Base-by-base conservation (phyloP, 1,140 invertebrate species). In the Hermetia illucens region DNA sequence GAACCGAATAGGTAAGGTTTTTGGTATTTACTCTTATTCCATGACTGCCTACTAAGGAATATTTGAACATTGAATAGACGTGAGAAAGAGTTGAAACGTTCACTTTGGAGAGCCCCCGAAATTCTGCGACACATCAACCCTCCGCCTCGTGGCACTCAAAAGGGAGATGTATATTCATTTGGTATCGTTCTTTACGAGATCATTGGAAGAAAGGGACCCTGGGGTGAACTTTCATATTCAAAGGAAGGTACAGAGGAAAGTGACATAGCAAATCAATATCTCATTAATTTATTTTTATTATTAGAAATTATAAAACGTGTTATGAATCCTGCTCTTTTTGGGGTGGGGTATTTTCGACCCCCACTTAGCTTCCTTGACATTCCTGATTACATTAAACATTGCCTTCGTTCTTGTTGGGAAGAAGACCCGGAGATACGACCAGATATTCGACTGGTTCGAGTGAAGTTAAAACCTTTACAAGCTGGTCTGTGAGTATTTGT, bases 371-470 rank as follows among this genome's bases (percentile, higher is more conserved):
- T 64, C 2, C 51, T 82, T 8, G 65, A 63, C 3, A 66, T 68
- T 0, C 61, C 64, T 2, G 72, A 77, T 5, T 77, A 77, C 22
- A 70, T 83, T 1, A 62, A 74, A 4, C 68, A 62, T 8, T 79
- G 79, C 38, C 73, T 89, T 49, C 70, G 76, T 48, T 67, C 74
- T 1, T 85, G 82, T 50, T 88, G 83, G 83, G 66, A 75, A 33
- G 81, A 86, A 57, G 70, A 82, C 21, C 69, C 77, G 1, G 74
- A 80, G n/a, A 51, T 67, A 9, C 55, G 79, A 40, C 80, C 79
- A 1, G 77, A 79, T 46, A 73, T 83, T 32, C 58, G 75, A 29
- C 71, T 75, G 27, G 75, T 85, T 13, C 64, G 78, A 34, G 64
- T 78, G 3, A 66, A 73, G 32, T 62, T 86, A 0, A 83, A 84